Conservation (phyloP, 2,797 vertebrate species). For the Amblyopsis hoosieri region DNA sequence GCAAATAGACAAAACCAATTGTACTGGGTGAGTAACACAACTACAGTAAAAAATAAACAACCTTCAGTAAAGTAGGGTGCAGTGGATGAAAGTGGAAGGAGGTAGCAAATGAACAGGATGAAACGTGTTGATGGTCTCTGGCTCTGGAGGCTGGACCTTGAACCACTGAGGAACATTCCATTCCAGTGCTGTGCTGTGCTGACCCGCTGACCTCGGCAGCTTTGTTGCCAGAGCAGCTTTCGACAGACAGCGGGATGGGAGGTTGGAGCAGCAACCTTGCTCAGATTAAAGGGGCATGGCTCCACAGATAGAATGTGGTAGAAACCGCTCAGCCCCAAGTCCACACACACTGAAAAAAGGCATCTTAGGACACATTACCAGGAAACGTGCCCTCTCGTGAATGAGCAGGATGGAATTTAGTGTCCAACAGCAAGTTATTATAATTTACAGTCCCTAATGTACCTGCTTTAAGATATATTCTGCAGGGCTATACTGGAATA, state of each 20-base stretch:
- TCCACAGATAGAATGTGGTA: slow-evolving; percentile 35
- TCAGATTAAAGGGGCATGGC: slow-evolving; percentile 56
- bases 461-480: too few species aligned
- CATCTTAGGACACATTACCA: too few species aligned
- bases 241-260: slow-evolving; percentile 58
- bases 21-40: background rate
- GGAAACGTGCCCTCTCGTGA: too few species aligned
- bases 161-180: slow-evolving; percentile 76
- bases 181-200: slow-evolving; percentile 53
- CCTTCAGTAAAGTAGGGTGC: slow-evolving; percentile 24
- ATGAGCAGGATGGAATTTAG: too few species aligned
- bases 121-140: slow-evolving; percentile 61
- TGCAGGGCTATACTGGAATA: too few species aligned
- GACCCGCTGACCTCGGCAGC: slow-evolving; percentile 62
- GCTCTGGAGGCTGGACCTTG: slow-evolving; percentile 70
- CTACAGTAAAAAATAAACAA: slow-evolving; percentile 7
- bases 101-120: slow-evolving; percentile 45
- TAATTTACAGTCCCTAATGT: too few species aligned
- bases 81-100: slow-evolving; percentile 42
- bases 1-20: background rate
- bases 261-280: slow-evolving; percentile 33
- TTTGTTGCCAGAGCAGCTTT: slow-evolving; percentile 68
- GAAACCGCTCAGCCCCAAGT: slow-evolving; percentile 14
- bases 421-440: too few species aligned
- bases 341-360: background rate